A percentile compares a stretch with the other conserved stretches of the same genome.
Evolutionary conservation across 2,888 invertebrate species (phyloP).

Genomic region (Lepidochrysops patricia): DNA sequence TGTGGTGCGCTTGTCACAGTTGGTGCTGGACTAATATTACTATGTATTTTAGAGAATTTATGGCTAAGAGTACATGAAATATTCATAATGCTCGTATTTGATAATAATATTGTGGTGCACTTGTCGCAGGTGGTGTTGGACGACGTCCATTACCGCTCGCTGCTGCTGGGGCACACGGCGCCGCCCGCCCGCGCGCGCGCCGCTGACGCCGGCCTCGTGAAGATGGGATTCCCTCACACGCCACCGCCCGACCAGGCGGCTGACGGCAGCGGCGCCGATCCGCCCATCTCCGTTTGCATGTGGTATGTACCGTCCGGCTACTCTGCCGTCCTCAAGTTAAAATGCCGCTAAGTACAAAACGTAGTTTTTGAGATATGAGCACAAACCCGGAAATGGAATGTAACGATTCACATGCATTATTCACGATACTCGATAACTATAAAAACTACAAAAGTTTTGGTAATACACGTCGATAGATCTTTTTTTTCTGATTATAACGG

Average conservation of each 20-base stretch:
- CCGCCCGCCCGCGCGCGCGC: constrained; percentile 75
- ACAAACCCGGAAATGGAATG: too few species aligned
- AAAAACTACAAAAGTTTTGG: too few species aligned
- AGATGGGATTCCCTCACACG: constrained; percentile 97
- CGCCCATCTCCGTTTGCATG: constrained; percentile 92
- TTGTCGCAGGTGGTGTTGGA: constrained; percentile 79
- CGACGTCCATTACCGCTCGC: constrained; percentile 80
- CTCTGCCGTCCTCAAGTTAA: too few species aligned
- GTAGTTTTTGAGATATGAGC: too few species aligned
- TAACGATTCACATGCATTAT: too few species aligned
- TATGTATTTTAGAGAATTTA: constrained; percentile 14
- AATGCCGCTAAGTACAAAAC: too few species aligned
- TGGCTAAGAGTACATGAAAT: too few species aligned
- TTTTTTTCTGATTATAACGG: too few species aligned
- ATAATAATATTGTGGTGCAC: not conserved
- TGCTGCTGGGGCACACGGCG: constrained; percentile 72
- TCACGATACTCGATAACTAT: too few species aligned
- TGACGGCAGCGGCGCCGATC: constrained; percentile 62
- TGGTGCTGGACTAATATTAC: constrained; percentile 87
- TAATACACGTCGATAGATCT: too few species aligned
- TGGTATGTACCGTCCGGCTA: too few species aligned
- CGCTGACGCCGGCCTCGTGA: constrained; percentile 86
- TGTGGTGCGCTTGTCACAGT: constrained; percentile 49
- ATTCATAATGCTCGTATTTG: too few species aligned
- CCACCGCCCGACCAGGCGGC: constrained; percentile 72